Percentiles rank a stretch among this genome's conserved stretches.
These are phyloP conservation scores for Portunus trituberculatus DNA, from an alignment of 1,140 invertebrate genomes.

Conservation along the genomic window DNA sequence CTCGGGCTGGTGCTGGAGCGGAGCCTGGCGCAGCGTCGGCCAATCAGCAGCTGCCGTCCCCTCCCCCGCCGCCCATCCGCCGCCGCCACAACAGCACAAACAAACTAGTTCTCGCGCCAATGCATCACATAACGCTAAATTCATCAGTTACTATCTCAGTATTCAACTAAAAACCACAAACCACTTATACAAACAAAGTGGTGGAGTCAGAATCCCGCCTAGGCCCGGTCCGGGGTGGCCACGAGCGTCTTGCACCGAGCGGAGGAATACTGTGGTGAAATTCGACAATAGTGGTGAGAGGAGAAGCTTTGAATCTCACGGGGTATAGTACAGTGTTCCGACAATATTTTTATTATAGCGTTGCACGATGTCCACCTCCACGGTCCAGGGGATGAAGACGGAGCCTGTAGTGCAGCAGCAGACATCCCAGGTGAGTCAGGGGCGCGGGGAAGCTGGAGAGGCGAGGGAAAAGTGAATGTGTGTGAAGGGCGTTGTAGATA, in stretches of 20 bases:
- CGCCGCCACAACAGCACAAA: background rate
- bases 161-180: background rate
- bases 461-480: constrained; percentile 26
- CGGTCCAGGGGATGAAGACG: constrained; percentile 62
- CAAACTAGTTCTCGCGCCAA: constrained; percentile 48
- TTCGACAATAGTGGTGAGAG: constrained; percentile 53
- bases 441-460: background rate
- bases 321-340: constrained; percentile 39
- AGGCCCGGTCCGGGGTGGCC: background rate
- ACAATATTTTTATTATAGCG: constrained; percentile 9
- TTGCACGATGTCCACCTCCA: constrained; percentile 42
- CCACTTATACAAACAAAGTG: background rate
- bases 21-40: constrained; percentile 17
- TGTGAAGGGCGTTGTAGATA: constrained; percentile 36
- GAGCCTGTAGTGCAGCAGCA: constrained; percentile 58
- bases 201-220: background rate
- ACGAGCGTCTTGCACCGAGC: background rate
- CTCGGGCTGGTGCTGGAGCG: constrained; percentile 49
- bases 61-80: constrained; percentile 50
- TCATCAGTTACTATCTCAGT: background rate
- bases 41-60: constrained; percentile 59
- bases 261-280: constrained; percentile 70
- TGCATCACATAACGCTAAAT: constrained; percentile 13
- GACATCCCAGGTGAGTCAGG: constrained; percentile 53
- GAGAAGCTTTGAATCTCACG: constrained; percentile 63